These are phyloP conservation scores for Grus americana DNA, from an alignment of 2,113 vertebrate species.

Conservation along the genomic window DNA sequence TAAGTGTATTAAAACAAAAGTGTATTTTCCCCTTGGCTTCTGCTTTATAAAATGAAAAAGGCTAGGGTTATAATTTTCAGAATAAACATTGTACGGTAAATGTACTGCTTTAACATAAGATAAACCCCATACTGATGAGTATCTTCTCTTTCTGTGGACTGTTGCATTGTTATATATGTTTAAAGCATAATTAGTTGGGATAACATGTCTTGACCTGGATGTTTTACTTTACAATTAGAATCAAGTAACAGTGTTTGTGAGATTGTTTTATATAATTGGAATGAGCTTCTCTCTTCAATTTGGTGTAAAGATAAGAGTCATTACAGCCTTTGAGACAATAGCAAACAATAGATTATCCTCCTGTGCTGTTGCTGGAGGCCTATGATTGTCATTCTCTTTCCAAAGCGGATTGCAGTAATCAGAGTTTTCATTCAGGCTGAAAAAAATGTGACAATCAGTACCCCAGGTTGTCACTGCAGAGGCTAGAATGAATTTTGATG, in stretches of 20 bases:
- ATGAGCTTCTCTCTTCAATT: constrained; percentile 60
- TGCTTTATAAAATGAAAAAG: background rate
- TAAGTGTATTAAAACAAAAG: background rate
- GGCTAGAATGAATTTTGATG: constrained; percentile 26
- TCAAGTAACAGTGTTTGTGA: constrained; percentile 29
- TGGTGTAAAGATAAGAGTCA: constrained; percentile 51
- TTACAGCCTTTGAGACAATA: constrained; percentile 51
- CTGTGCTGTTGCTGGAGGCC: constrained; percentile 62
- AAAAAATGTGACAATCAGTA: background rate
- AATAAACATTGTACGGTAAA: background rate
- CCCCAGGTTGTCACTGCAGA: constrained; percentile 1
- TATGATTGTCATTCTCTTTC: constrained; percentile 54
- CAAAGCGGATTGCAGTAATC: constrained; percentile 61
- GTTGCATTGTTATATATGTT: constrained; percentile 4
- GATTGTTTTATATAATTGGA: constrained; percentile 49
- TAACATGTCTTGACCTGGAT: constrained; percentile 45
- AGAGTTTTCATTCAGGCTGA: constrained; percentile 70
- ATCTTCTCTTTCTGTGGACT: constrained; percentile 21
- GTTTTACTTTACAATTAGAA: constrained; percentile 62
- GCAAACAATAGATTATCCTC: constrained; percentile 63
- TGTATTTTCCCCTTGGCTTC: background rate
- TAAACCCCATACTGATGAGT: constrained; percentile 21
- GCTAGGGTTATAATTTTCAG: background rate
- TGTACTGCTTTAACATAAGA: constrained; percentile 39
- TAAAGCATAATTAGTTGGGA: constrained; percentile 55